These are phyloP conservation scores for Euura saliciscinereae DNA, from an alignment of 1,140 invertebrate genomes.

Conservation along the genomic window DNA sequence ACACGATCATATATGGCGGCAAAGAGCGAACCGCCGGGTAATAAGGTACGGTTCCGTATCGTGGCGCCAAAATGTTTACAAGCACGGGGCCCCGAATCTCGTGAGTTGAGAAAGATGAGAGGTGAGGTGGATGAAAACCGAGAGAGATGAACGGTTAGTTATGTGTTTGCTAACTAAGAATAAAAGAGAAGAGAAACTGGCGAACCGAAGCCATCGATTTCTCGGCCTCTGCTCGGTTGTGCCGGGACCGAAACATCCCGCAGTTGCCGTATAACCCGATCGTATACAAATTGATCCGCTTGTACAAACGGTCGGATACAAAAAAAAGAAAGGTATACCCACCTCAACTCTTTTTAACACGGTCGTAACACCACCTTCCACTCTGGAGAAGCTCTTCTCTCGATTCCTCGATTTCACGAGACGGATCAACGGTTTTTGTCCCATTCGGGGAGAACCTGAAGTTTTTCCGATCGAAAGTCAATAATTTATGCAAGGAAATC, in stretches of 20 bases:
- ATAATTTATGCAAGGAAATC: no score
- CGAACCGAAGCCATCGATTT: constrained; percentile 2
- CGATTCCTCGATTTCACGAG: no score
- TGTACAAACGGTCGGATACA: neutral
- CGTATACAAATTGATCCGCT: constrained; percentile 2
- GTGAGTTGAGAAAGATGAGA: neutral
- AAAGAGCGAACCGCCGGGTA: neutral
- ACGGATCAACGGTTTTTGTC: no score
- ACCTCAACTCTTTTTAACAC: neutral
- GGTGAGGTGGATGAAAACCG: neutral
- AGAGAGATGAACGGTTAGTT: neutral
- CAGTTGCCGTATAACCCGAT: neutral
- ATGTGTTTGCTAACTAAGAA: constrained; percentile 6
- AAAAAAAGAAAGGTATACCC: neutral
- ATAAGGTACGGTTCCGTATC: constrained; percentile 8
- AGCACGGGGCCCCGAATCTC: neutral
- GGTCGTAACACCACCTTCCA: neutral
- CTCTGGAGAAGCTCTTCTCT: no score
- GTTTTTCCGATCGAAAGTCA: no score
- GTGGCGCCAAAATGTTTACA: constrained; percentile 27
- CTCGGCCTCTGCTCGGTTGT: neutral
- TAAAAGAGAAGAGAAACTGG: neutral
- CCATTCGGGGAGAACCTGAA: no score
- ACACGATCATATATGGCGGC: neutral
- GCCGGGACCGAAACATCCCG: neutral